These are phyloP conservation scores for Liolophura sinensis DNA, from an alignment of 1,140 invertebrate genomes.

Conservation along the genomic window DNA sequence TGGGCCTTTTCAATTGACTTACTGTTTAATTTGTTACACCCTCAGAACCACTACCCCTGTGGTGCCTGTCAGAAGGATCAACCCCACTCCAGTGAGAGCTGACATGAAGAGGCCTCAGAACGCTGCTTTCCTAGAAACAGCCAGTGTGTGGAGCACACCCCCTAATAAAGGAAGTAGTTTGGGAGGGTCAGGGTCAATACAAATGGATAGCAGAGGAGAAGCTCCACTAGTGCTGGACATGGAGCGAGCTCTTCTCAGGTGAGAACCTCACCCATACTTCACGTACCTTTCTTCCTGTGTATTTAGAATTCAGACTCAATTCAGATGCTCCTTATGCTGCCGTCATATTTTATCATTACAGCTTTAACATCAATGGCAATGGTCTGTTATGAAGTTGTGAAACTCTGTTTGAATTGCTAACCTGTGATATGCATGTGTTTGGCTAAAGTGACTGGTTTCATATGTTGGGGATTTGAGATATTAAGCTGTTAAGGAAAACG, in stretches of 20 bases:
- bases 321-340: no score
- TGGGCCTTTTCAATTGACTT: not conserved
- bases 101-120: constrained; percentile 8
- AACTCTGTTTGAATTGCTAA: no score
- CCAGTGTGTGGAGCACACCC: not conserved
- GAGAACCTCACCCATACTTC: not conserved
- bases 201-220: not conserved
- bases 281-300: no score
- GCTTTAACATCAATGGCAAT: no score
- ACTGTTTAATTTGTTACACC: not conserved
- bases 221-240: constrained; percentile 10
- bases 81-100: constrained; percentile 22
- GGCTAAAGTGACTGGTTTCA: no score
- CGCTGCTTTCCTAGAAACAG: constrained; percentile 10
- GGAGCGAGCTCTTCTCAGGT: constrained; percentile 32
- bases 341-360: no score
- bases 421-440: no score
- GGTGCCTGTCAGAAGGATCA: constrained; percentile 23
- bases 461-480: no score
- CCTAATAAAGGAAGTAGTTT: not conserved
- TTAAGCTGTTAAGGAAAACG: no score
- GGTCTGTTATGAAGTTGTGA: no score
- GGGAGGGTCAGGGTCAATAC: not conserved
- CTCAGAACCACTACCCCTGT: not conserved
- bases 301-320: no score